Percentiles rank a stretch among this genome's conserved stretches.
These are phyloP conservation scores for Helicoverpa assulta DNA, from an alignment of 2,888 invertebrate species.

Conservation along the genomic window DNA sequence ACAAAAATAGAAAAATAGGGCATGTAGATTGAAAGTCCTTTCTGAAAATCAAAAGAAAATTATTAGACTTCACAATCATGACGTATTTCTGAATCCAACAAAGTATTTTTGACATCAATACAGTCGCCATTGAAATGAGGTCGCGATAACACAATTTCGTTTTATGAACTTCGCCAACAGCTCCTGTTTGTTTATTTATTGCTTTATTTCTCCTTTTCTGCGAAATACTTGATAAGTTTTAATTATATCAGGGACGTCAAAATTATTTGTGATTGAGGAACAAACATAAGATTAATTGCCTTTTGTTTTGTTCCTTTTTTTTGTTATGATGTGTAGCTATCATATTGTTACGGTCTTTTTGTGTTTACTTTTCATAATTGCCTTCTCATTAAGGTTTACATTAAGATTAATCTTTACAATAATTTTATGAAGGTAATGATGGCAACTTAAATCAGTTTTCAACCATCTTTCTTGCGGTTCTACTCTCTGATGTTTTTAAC, in stretches of 20 bases:
- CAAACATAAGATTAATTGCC: neutral
- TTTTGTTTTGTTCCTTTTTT: neutral
- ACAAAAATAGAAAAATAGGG: neutral
- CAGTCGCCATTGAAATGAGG: conserved; percentile 35
- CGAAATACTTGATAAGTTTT: conserved; percentile 63
- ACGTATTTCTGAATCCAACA: neutral
- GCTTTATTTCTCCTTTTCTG: conserved; percentile 60
- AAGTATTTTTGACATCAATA: conserved; percentile 10
- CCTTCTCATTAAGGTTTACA: too few species aligned
- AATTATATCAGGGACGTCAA: conserved; percentile 65
- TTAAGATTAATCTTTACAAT: too few species aligned
- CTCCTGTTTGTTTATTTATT: conserved; percentile 65
- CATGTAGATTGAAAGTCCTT: neutral
- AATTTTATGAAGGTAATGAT: too few species aligned
- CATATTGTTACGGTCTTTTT: too few species aligned
- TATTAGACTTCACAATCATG: neutral
- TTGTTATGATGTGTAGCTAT: neutral
- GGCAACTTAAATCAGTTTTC: too few species aligned
- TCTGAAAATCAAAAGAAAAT: neutral
- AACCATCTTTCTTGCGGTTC: neutral
- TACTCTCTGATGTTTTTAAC: neutral
- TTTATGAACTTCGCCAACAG: conserved; percentile 55
- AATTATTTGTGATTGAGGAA: conserved; percentile 51
- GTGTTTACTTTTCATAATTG: too few species aligned
- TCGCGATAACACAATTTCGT: conserved; percentile 60